Evolutionary conservation across 2,888 invertebrate genomes (phyloP).

Genomic region (Drosophila kambysellisi): DNA sequence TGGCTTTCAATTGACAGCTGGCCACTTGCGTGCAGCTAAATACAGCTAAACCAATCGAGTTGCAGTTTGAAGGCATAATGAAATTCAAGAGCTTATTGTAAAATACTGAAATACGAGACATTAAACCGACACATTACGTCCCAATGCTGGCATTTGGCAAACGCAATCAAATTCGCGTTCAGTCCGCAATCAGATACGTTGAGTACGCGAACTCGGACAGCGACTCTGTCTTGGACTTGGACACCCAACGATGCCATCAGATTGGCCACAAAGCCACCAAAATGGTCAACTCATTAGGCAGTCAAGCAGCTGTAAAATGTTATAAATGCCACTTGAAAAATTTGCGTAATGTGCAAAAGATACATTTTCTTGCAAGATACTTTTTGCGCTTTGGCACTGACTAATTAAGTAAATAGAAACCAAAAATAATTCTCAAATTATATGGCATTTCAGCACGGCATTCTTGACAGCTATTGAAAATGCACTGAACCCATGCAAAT

Average conservation of each 20-base stretch:
- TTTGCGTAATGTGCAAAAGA: conserved; percentile 52
- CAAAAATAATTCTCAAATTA: conserved; percentile 44
- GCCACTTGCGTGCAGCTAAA: conserved; percentile 34
- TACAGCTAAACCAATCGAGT: conserved; percentile 23
- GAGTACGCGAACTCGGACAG: conserved; percentile 17
- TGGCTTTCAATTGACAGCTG: conserved; percentile 68
- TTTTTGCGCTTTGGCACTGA: conserved; percentile 24
- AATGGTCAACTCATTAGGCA: conserved; percentile 68
- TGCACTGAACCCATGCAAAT: conserved; percentile 70
- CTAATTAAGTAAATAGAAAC: conserved; percentile 66
- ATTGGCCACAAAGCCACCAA: conserved; percentile 46
- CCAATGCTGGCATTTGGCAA: conserved; percentile 57
- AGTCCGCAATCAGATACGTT: conserved; percentile 57
- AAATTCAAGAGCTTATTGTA: conserved; percentile 52
- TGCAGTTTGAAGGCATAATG: conserved; percentile 39
- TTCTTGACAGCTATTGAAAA: conserved; percentile 59
- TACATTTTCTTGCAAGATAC: conserved; percentile 10
- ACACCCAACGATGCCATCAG: conserved; percentile 49
- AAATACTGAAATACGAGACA: conserved; percentile 55
- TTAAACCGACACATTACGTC: conserved; percentile 64
- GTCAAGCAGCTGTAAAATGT: conserved; percentile 46
- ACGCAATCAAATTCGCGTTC: conserved; percentile 57
- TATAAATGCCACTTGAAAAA: conserved; percentile 48
- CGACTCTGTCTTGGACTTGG: neutral
- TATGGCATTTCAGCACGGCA: conserved; percentile 60